Conservation (phyloP, 2,113 vertebrate genomes). For the Parotia lawesii region DNA sequence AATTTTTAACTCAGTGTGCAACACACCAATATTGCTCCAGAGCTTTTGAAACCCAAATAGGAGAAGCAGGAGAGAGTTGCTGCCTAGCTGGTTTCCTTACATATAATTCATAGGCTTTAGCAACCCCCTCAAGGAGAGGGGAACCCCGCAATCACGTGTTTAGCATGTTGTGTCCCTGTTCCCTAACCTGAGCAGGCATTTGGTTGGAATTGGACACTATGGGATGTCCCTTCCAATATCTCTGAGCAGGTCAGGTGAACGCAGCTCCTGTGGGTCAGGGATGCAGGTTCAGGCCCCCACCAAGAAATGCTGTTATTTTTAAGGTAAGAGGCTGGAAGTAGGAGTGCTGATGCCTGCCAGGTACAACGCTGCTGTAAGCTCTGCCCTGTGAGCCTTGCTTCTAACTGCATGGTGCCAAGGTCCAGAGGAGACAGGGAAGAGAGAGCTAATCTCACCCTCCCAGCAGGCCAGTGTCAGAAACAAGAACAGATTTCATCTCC, state of each 20-base stretch:
- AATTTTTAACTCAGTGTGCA: conserved; percentile 52
- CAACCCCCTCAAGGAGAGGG: background rate
- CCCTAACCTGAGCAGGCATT: rapidly evolving
- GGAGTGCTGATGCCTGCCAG: background rate
- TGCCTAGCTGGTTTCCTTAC: background rate
- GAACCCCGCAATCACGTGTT: rapidly evolving
- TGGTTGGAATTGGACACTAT: background rate
- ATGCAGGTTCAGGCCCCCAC: background rate
- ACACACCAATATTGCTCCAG: background rate
- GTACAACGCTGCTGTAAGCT: background rate
- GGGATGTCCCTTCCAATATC: background rate
- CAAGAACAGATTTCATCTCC: background rate
- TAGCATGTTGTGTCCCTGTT: background rate
- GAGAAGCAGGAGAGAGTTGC: background rate
- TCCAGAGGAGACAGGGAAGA: background rate
- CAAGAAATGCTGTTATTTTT: background rate
- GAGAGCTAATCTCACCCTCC: background rate
- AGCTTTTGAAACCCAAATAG: conserved; percentile 27
- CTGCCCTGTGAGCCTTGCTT: background rate
- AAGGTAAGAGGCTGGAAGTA: background rate
- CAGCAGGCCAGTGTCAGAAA: background rate
- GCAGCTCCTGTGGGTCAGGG: background rate
- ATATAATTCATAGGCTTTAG: background rate
- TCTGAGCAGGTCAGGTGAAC: background rate
- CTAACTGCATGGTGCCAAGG: background rate